These are phyloP conservation scores for Zophobas morio DNA, from an alignment of 1,140 invertebrate species.

Conservation along the genomic window DNA sequence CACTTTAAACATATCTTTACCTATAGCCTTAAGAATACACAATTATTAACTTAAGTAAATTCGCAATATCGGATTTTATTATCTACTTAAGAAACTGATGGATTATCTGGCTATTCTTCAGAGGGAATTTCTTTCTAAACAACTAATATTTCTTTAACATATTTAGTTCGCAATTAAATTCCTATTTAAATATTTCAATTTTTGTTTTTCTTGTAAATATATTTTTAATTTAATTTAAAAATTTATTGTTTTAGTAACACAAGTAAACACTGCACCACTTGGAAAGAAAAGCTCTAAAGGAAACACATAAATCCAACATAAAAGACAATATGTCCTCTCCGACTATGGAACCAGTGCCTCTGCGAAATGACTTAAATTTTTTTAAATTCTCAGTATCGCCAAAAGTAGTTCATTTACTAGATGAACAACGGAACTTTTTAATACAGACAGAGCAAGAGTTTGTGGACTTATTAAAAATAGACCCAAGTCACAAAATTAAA, in stretches of 20 bases:
- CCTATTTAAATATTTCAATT: no score
- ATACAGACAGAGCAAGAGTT: slow-evolving; percentile 56
- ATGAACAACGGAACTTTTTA: slow-evolving; percentile 56
- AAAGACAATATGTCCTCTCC: slow-evolving; percentile 21
- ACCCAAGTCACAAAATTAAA: slow-evolving; percentile 74
- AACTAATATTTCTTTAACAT: no score
- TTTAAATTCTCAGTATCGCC: slow-evolving; percentile 34
- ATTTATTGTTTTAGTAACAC: slow-evolving; percentile 16
- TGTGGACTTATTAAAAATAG: slow-evolving; percentile 54
- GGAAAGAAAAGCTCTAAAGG: slow-evolving; percentile 8
- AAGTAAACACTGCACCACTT: slow-evolving; percentile 31
- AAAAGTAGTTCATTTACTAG: slow-evolving; percentile 56
- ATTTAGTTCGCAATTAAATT: no score
- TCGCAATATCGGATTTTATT: no score
- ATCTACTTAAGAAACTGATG: no score
- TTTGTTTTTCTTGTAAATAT: no score
- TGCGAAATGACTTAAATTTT: slow-evolving; percentile 19
- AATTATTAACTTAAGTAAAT: no score
- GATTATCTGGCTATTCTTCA: no score
- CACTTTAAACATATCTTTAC: no score
- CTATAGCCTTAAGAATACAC: no score
- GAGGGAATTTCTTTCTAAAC: no score
- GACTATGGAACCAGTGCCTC: not conserved
- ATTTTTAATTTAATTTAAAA: no score
- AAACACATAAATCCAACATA: not conserved